phyloP scores from a whole-genome alignment of 2,888 invertebrate species.

The Tiphia femorata region DNA sequence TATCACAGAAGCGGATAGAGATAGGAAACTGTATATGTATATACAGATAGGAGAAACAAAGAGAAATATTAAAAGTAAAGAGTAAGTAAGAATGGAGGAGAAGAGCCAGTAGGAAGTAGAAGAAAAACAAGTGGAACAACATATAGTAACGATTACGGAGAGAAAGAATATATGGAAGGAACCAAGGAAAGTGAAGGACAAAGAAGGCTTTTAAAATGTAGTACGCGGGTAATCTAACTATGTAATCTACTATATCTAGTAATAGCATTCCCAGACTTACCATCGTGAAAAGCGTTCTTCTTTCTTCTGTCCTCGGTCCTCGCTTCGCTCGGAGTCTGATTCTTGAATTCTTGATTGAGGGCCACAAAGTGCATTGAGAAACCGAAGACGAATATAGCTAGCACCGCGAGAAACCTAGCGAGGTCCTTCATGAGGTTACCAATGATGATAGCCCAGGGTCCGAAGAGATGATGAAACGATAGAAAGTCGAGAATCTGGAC shows the following conservation, averaged over 20 bases:
- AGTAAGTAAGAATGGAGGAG: no score
- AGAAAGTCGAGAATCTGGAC: slow-evolving; percentile 98
- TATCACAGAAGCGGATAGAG: no score
- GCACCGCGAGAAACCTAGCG: slow-evolving; percentile 95
- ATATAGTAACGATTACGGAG: no score
- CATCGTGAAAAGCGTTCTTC: slow-evolving; percentile 78
- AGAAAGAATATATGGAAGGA: no score
- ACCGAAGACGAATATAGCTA: slow-evolving; percentile 98
- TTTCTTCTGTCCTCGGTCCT: slow-evolving; percentile 68
- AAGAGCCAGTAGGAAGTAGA: no score
- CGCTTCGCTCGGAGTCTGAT: slow-evolving; percentile 66
- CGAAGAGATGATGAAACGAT: slow-evolving; percentile 98
- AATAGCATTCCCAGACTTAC: slow-evolving; percentile 71
- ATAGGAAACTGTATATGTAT: no score
- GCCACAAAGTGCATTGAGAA: slow-evolving; percentile 98
- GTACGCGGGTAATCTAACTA: no score
- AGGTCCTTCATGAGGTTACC: slow-evolving; percentile 94
- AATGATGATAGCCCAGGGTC: slow-evolving; percentile 99
- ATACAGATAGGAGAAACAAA: no score
- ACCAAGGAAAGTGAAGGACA: not conserved
- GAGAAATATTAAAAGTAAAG: no score
- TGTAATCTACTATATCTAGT: not conserved
- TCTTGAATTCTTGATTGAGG: slow-evolving; percentile 92
- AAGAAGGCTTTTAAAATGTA: slow-evolving; percentile 1
- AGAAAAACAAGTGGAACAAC: no score